Conservation (phyloP, 2,888 invertebrate genomes). For the Gasteruption jaculator region DNA sequence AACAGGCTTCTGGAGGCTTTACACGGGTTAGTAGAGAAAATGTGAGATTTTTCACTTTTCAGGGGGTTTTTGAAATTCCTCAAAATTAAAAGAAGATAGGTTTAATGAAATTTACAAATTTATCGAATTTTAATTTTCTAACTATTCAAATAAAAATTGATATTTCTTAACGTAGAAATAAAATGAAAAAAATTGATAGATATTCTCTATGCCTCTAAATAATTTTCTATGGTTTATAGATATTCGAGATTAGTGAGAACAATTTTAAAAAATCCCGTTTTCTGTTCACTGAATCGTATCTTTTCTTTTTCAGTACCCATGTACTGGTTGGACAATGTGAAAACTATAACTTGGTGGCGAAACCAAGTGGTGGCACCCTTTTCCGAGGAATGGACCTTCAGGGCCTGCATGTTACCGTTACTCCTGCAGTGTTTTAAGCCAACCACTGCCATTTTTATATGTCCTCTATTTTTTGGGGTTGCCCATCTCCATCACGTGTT, state of each 20-base stretch:
- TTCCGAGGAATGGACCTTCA: conserved; percentile 92
- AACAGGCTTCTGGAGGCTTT: conserved; percentile 66
- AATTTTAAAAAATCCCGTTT: neutral
- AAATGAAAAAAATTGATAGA: neutral
- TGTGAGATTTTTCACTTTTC: conserved; percentile 7
- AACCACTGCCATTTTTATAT: conserved; percentile 71
- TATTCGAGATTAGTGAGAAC: conserved; percentile 1
- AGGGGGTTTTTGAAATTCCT: too few relatives aligned
- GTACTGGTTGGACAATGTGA: conserved; percentile 69
- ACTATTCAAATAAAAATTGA: too few relatives aligned
- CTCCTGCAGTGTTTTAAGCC: conserved; percentile 78
- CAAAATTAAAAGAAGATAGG: too few relatives aligned
- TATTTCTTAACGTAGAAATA: too few relatives aligned
- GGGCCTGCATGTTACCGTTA: conserved; percentile 92
- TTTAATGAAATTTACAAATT: neutral
- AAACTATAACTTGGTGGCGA: conserved; percentile 78
- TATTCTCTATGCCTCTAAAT: conserved; percentile 3
- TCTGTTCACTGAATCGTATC: conserved; percentile 5
- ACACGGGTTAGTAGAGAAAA: conserved; percentile 57
- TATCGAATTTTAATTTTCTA: conserved; percentile 7
- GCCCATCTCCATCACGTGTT: conserved; percentile 91
- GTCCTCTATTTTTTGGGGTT: conserved; percentile 90
- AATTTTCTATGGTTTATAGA: neutral
- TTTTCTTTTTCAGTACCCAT: conserved; percentile 58
- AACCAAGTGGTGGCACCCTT: conserved; percentile 88